phyloP scores from a whole-genome alignment of 2,113 vertebrate genomes.

The Symphodus melops region DNA sequence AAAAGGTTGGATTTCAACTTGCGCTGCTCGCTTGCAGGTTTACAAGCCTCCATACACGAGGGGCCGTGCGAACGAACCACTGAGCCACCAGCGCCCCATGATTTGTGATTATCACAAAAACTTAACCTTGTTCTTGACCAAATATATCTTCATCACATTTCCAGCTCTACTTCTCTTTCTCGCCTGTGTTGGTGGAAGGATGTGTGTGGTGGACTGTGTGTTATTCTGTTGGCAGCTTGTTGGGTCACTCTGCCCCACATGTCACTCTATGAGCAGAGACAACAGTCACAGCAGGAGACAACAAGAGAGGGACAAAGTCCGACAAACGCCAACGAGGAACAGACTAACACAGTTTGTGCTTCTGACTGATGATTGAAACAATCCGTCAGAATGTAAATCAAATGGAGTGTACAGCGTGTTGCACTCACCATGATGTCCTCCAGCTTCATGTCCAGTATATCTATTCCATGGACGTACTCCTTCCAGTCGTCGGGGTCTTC shows the following conservation, averaged over 20 bases:
- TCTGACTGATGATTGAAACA: neutral
- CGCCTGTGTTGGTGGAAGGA: neutral
- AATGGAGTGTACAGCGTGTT: neutral
- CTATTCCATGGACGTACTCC: slow-evolving; percentile 91
- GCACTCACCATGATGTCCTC: slow-evolving; percentile 94
- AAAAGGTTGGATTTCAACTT: too few relatives aligned
- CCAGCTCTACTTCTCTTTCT: too few relatives aligned
- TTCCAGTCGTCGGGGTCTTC: slow-evolving; percentile 94
- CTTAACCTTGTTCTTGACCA: neutral
- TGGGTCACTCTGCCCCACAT: slow-evolving; percentile 35
- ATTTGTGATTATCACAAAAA: too few relatives aligned
- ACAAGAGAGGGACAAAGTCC: slow-evolving; percentile 30
- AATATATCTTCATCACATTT: neutral
- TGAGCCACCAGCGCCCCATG: too few relatives aligned
- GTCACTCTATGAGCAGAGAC: slow-evolving; percentile 17
- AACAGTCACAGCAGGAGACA: slow-evolving; percentile 22
- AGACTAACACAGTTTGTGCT: neutral
- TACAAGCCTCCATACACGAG: too few relatives aligned
- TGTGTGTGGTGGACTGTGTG: slow-evolving; percentile 6
- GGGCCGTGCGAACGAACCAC: too few relatives aligned
- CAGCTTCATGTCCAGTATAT: slow-evolving; percentile 95
- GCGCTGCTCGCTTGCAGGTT: too few relatives aligned
- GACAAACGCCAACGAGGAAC: neutral
- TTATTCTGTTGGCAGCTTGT: slow-evolving; percentile 3
- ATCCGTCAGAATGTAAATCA: neutral